Evolutionary conservation across 1,140 invertebrate genomes (phyloP).

Genomic region (Hyphantria cunea): DNA sequence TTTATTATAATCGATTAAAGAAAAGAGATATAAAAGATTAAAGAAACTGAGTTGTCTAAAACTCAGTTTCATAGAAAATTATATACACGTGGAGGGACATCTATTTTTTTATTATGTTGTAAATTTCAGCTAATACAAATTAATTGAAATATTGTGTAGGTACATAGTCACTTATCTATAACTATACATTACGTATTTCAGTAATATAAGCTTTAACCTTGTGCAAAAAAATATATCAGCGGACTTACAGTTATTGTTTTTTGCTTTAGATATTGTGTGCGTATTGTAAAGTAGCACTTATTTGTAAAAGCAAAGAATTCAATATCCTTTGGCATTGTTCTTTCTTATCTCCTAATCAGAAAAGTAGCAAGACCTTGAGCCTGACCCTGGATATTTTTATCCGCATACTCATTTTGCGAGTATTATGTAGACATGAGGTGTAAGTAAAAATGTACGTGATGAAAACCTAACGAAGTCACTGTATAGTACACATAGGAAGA

Average conservation of each 20-base stretch:
- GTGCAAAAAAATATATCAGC: conserved; percentile 66
- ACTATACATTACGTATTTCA: no score
- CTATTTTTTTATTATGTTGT: no score
- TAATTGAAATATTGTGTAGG: no score
- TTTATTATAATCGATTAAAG: no score
- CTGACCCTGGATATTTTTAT: conserved; percentile 79
- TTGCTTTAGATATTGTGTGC: conserved; percentile 43
- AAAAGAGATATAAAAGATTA: no score
- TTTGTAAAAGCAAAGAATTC: conserved; percentile 38
- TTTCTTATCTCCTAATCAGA: conserved; percentile 78
- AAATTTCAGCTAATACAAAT: no score
- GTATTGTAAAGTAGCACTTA: conserved; percentile 46
- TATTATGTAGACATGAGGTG: conserved; percentile 43
- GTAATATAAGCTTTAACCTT: conserved; percentile 45
- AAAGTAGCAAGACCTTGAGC: conserved; percentile 73
- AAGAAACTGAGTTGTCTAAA: no score
- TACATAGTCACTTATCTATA: no score
- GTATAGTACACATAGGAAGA: neutral
- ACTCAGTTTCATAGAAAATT: no score
- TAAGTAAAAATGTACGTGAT: conserved; percentile 39
- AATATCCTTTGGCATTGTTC: conserved; percentile 41
- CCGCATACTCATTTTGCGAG: conserved; percentile 70
- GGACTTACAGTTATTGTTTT: conserved; percentile 71
- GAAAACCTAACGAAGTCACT: conserved; percentile 36
- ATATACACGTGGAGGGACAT: no score